Conservation (phyloP, 2,797 vertebrate genomes). For the Notoglanidium macrostoma region DNA sequence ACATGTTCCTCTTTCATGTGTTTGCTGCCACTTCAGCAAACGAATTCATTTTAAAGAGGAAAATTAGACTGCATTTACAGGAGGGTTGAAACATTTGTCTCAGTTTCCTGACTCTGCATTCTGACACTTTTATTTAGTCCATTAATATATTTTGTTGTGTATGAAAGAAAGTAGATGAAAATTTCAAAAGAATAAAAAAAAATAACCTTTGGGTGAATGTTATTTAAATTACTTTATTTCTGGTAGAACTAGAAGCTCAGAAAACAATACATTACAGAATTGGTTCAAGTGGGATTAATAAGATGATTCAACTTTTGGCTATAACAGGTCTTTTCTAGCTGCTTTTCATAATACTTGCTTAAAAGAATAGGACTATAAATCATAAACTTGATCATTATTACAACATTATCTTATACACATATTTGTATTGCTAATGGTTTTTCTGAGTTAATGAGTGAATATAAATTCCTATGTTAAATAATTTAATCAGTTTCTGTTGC, state of each 20-base stretch:
- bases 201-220: not conserved
- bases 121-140: not conserved
- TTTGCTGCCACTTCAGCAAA: not conserved
- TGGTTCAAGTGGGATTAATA: not conserved
- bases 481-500: constrained; percentile 70
- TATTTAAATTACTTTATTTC: constrained; percentile 6
- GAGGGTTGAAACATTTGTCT: not conserved
- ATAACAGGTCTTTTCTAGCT: constrained; percentile 4
- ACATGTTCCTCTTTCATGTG: constrained; percentile 6
- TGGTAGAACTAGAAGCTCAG: not conserved
- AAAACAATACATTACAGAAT: constrained; percentile 4
- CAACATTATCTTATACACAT: not conserved
- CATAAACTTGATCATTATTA: not conserved
- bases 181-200: not conserved
- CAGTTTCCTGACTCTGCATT: constrained; percentile 11
- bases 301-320: constrained; percentile 9
- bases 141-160: not conserved
- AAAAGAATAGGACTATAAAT: not conserved
- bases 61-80: not conserved
- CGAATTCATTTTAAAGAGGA: constrained; percentile 18
- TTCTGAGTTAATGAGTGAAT: constrained; percentile 8
- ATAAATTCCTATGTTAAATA: constrained; percentile 51
- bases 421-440: constrained; percentile 13
- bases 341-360: not conserved
- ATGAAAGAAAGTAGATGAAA: not conserved